Base-by-base conservation (phyloP, 2,113 vertebrate genomes). In the Machaerirhynchus nigripectus region DNA sequence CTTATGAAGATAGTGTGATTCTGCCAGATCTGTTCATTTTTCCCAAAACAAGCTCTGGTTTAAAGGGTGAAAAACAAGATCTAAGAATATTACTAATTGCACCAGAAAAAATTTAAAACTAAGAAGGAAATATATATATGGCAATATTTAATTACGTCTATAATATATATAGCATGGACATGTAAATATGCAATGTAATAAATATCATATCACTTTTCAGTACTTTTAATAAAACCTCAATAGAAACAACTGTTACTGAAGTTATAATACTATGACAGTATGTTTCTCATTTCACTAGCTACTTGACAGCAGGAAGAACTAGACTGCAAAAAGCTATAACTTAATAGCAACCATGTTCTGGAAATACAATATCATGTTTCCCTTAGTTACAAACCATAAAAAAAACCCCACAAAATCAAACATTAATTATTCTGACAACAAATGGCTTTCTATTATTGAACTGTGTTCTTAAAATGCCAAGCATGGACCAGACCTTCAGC, bases 361-460 rank as follows among this genome's bases (percentile, higher is more conserved):
- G 28, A 71, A 93, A 73, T 31, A 88, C 3, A 7, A 15, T 47
- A 56, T 89, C 50, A 71, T 53, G 42, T 80, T 93, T 89, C 39
- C 30, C 21, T 46, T 74, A 75, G 61, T 71, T 78, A 84, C 46
- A 27, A 78, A 22, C 4, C 12, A 74, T 68, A 4, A 37, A 21
- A 70, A 67, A 68, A 65, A 27, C 2, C 6, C 18, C 14, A 21
- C 24, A 55, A 75, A 40, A 81, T 81, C 13, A 87, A 89, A 46
- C 31, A 21, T 50, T 82, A 80, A 83, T 96, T 94, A 89, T 78
- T 89, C 78, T 69, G 64, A 89, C 64, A 94, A 94, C 35, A 94
- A 95, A 90, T 42, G 19, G 40, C 61, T 91, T 80, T 84, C 33
- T 90, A 56, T 79, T 91, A 76, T 20, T 93, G 81, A 94, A 37